Evolutionary conservation across 2,113 vertebrate genomes (phyloP), one percentile per base, ranked within the genome.

Genomic region (Spermophilus dauricus): DNA sequence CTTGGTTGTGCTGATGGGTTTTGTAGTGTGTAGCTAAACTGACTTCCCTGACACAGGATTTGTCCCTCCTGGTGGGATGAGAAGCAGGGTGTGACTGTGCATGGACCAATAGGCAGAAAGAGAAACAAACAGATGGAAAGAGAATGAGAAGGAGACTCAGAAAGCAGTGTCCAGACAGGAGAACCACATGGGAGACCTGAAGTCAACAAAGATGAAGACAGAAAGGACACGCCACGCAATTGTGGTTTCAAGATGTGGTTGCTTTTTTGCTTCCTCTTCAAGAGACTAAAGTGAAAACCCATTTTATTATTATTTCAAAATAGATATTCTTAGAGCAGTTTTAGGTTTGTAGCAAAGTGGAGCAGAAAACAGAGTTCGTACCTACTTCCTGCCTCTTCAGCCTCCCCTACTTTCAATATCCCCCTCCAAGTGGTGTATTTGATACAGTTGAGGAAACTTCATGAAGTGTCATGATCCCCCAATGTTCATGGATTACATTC

Each of bases 121-220:
- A 61, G 39, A 69, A 94, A 39, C 56, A 67, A 75, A 20, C 18
- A n/a, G 32, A 20, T 30, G 34, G 11, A 69, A 18, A 9, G 63
- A 67, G 58, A 81, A 72, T 28, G 48, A 90, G 39, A 26, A 77
- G 32, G 88, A 63, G 22, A 34, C 69, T 69, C 13, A 22, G 34
- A 70, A 78, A 18, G 63, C 13, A 26, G 20, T 8, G 48, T 12
- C 0, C 5, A 42, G 37, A 67, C 10, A 22, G 77, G 28, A n/a
- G 26, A 34, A 37, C 16, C 3, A 1, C 1, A 0, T 0, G 14
- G 34, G 26, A 28, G 34, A 30, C 56, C 34, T 51, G 26, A 70
- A 16, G 65, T 53, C 51, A 39, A 48, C 32, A 65, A 37, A 75
- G 8, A 63, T 76, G 70, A 61, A 78, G 14, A 75, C 6, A 30